A percentile compares a stretch with the other conserved stretches of the same genome.
Conservation (phyloP, 1,140 invertebrate genomes). For the Leucophenga varia region DNA sequence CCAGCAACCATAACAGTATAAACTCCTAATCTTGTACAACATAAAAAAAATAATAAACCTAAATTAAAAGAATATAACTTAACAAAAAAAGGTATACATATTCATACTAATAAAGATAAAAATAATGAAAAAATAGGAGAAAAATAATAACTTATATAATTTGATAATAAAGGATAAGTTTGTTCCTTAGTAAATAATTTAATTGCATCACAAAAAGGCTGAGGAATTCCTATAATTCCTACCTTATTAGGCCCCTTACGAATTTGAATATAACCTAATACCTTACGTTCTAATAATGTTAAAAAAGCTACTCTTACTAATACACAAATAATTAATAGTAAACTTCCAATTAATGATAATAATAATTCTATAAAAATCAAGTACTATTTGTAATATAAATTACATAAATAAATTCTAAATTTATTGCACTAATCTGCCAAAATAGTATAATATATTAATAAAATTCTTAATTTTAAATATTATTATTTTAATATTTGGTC, state of each 20-base stretch:
- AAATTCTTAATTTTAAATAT: constrained; percentile 66
- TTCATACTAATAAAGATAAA: constrained; percentile 60
- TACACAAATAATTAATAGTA: constrained; percentile 60
- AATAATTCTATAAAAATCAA: constrained; percentile 56
- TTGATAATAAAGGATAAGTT: constrained; percentile 57
- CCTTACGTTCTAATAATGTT: constrained; percentile 68
- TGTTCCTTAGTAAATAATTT: constrained; percentile 67
- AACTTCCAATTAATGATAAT: constrained; percentile 56
- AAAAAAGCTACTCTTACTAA: constrained; percentile 67
- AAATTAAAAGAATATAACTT: constrained; percentile 38
- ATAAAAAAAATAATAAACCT: constrained; percentile 31
- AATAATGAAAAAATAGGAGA: constrained; percentile 61
- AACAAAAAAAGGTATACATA: constrained; percentile 48
- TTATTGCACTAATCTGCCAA: constrained; percentile 65
- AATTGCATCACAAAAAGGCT: constrained; percentile 68
- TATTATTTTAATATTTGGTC: constrained; percentile 56
- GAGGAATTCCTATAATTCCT: constrained; percentile 62
- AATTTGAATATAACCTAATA: constrained; percentile 69
- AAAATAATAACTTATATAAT: constrained; percentile 62
- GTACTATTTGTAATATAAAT: constrained; percentile 59
- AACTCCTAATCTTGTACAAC: constrained; percentile 59
- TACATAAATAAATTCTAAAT: constrained; percentile 66
- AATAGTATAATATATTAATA: constrained; percentile 60
- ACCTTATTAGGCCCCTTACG: constrained; percentile 72
- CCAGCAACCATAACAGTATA: constrained; percentile 56